Conservation (phyloP, 2,113 vertebrate species). For the Phalacrocorax brasilianus region DNA sequence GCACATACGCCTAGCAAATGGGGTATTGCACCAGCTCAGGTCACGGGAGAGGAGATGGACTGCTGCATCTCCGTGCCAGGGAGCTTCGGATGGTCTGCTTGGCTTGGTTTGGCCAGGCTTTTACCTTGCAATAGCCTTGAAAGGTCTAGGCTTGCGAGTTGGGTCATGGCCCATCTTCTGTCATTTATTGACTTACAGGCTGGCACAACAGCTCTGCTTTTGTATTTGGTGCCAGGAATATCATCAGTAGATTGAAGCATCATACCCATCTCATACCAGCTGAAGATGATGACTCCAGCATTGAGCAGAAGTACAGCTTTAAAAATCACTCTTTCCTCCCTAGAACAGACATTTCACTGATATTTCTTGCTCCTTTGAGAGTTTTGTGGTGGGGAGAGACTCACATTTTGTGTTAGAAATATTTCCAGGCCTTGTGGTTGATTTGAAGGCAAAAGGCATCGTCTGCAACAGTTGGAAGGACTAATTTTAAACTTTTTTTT, state of each 20-base stretch:
- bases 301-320: background rate
- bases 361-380: background rate
- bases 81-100: background rate
- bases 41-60: background rate
- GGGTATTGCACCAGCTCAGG: background rate
- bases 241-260: background rate
- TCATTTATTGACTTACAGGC: background rate
- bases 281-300: background rate
- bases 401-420: background rate
- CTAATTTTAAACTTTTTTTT: background rate
- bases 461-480: background rate
- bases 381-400: background rate
- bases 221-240: background rate
- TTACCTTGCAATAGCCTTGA: background rate
- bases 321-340: background rate
- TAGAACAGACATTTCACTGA: background rate
- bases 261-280: accelerated
- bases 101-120: background rate
- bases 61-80: background rate
- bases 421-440: background rate
- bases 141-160: background rate
- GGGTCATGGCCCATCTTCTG: background rate
- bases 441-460: background rate
- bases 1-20: background rate
- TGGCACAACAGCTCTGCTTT: background rate